A percentile compares a stretch with the other conserved stretches of the same genome.
Evolutionary conservation across 1,140 invertebrate genomes (phyloP).

Genomic region (Pemphigus obesinymphae): DNA sequence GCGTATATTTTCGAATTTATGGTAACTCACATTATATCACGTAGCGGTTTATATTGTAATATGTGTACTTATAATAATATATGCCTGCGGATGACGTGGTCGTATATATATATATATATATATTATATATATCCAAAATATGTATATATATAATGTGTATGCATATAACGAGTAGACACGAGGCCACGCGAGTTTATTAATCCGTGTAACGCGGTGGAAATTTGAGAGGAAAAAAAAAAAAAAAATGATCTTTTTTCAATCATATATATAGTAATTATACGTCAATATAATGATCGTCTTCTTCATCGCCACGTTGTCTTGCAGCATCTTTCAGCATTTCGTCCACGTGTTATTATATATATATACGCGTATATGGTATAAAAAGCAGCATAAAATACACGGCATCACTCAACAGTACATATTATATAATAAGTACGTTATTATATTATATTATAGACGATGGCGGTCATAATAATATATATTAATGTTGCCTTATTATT

Average conservation of each 20-base stretch:
- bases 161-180: too few relatives aligned
- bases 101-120: not conserved
- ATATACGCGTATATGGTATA: not conserved
- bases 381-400: too few relatives aligned
- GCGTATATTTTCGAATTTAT: constrained; percentile 5
- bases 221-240: not conserved
- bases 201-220: constrained; percentile 20
- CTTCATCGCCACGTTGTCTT: not conserved
- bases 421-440: not conserved
- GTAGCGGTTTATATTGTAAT: not conserved
- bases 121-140: not conserved
- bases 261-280: constrained; percentile 1
- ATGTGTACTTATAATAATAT: not conserved
- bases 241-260: not conserved
- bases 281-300: not conserved
- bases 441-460: too few relatives aligned
- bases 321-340: too few relatives aligned
- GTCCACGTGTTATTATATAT: not conserved
- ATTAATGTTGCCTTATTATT: too few relatives aligned
- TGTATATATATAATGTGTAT: too few relatives aligned
- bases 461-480: too few relatives aligned
- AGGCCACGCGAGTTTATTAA: not conserved
- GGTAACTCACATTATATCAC: not conserved
- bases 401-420: not conserved
- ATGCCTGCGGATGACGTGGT: not conserved